Base-by-base conservation (phyloP, 64 coral and sea anemone genomes). In the Montipora foliosa region DNA sequence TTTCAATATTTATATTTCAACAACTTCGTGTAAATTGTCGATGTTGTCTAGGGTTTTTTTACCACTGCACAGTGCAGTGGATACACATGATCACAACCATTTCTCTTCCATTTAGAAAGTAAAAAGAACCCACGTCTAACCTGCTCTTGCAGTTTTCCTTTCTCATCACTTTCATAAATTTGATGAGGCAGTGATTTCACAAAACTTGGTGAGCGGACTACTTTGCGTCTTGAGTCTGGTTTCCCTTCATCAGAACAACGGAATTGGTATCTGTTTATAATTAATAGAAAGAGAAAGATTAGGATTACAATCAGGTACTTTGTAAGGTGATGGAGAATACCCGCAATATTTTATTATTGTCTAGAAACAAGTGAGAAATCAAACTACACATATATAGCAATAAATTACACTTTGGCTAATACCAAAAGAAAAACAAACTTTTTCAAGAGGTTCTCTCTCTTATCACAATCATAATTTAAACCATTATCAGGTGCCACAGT, bases 181-280 rank as follows among this genome's bases (percentile, higher is more conserved):
- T 99, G 95, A 79, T 49, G 92, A 15, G 98, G 95, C 2, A 99
- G 74, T 20, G 89, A 67, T 17, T 92, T 92, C 3, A 89, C 79
- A 96, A 99, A 99, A 58, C 98, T 99, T 74, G 79, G 81, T 59
- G 92, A 89, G n/a, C 94, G 89, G 8, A 60, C 83, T 13, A 96
- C 74, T 72, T 66, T 94, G 10, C 92, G 88, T n/a, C 98, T 92
- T 29, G 98, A 99, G 83, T 99, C 98, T 70, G 98, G 95, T 78
- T 91, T 99, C n/a, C 95, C 95, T 94, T 99, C 98, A 66, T 99
- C 98, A 11, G 91, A 90, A 84, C 89, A 94, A 29, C 98, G 93
- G 55, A 99, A 99, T 79, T 94, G 95, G 90, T 99, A 99, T 89
- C 98, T 99, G 79, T 37, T 94, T 81, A 10, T 0, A 80, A 47